phyloP scores from a whole-genome alignment of 1,140 invertebrate species.

The Ceratina australensis region DNA sequence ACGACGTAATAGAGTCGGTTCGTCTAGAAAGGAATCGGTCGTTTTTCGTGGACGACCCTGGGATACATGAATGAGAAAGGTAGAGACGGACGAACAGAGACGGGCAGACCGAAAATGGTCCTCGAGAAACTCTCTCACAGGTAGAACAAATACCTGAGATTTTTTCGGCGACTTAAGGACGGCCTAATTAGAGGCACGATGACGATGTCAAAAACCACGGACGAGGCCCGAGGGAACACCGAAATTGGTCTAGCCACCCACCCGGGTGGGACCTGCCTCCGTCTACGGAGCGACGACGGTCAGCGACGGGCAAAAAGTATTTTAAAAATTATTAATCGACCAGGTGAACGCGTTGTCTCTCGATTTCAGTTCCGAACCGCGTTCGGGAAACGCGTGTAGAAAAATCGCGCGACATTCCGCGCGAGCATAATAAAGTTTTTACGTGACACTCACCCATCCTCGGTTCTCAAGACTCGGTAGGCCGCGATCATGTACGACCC shows the following conservation, averaged over 20 bases:
- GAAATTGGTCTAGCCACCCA: conserved; percentile 59
- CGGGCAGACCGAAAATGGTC: conserved; percentile 9
- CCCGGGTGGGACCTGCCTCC: neutral
- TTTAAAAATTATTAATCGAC: too few relatives aligned
- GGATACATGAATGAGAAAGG: conserved; percentile 36
- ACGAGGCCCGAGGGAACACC: conserved; percentile 49
- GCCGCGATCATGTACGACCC: conserved; percentile 74
- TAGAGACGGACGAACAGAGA: conserved; percentile 28
- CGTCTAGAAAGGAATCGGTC: conserved; percentile 16
- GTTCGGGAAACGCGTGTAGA: too few relatives aligned
- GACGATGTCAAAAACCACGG: conserved; percentile 70
- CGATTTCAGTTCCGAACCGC: too few relatives aligned
- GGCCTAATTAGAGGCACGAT: conserved; percentile 69
- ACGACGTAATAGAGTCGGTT: conserved; percentile 16
- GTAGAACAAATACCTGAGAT: conserved; percentile 69
- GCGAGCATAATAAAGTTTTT: neutral
- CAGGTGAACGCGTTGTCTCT: too few relatives aligned
- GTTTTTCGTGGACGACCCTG: conserved; percentile 21
- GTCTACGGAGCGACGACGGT: neutral
- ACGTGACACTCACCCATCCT: conserved; percentile 69
- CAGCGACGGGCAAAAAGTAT: too few relatives aligned
- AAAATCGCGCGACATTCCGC: too few relatives aligned
- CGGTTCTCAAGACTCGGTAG: conserved; percentile 71
- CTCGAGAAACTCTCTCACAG: conserved; percentile 49
- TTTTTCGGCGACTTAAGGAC: conserved; percentile 61